Evolutionary conservation across 2,888 invertebrate species (phyloP), one percentile per base, ranked within the genome.

Genomic region (Odontocerum albicorne): DNA sequence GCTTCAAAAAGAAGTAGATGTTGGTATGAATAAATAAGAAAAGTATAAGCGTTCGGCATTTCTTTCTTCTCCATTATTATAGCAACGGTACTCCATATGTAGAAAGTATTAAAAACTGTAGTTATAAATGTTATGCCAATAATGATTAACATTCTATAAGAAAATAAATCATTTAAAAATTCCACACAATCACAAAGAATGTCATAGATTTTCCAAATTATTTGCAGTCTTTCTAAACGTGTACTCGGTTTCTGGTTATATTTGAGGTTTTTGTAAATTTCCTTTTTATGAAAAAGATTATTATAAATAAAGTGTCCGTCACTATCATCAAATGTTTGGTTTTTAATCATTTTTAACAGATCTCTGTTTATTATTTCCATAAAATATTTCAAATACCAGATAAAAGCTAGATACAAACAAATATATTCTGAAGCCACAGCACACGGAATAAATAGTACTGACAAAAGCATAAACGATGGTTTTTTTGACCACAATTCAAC

Each of bases 151-250:
- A 49, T 40, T 40, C 31, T 49, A 2, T 40, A 4, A 3, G 38
- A 8, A 15, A 20, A 40, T 13, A 17, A 16, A 32, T 16, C 16
- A 22, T 50, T 50, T 4, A 50, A 6, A 16, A 35, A 22, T 6
- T 16, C 21, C n/a, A 12, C 8, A 6, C 33, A 33, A 43, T 50
- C 50, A 8, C 50, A 50, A 19, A 50, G 19, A 1, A 20, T 20
- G 19, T 50, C 50, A 21, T 35, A 50, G 12, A 35, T 22, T 32
- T 21, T 35, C 50, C 22, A 21, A 20, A 50, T 12, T 8, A 22
- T 22, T 8, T 12, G 42, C 13, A 50, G 2, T 16, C 43, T 35
- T 35, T 50, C 35, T 32, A 45, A 6, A 16, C 8, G 8, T n/a
- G 27, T 4, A 13, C n/a, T 17, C 8, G n/a, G 7, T 10, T 32